Percentiles rank a stretch among this genome's conserved stretches.
Evolutionary conservation across 2,888 invertebrate genomes (phyloP).

Genomic region (Drosophila merina): DNA sequence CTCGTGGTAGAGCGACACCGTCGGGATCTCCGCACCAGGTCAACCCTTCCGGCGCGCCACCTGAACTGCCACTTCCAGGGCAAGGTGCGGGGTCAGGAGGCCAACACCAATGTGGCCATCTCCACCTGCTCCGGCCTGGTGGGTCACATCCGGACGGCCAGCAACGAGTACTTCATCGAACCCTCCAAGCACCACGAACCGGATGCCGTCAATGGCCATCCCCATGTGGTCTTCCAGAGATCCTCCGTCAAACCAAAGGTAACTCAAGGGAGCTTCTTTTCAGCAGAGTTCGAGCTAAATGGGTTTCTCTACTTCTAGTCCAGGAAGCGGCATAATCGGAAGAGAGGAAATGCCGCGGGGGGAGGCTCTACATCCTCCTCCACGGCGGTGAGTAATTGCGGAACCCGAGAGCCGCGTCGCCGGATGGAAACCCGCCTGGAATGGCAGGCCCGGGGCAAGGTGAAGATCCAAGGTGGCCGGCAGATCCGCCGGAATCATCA

Average conservation of each 20-base stretch:
- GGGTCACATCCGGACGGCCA: slow-evolving; percentile 88
- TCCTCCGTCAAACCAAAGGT: slow-evolving; percentile 86
- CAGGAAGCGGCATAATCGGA: slow-evolving; percentile 52
- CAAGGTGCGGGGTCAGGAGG: slow-evolving; percentile 88
- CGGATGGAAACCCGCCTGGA: slow-evolving; percentile 86
- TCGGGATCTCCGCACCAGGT: slow-evolving; percentile 85
- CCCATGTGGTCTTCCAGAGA: slow-evolving; percentile 89
- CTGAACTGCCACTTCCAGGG: slow-evolving; percentile 92
- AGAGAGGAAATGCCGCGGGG: slow-evolving; percentile 59
- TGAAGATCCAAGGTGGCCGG: slow-evolving; percentile 84
- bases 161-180: slow-evolving; percentile 90
- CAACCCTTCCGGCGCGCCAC: slow-evolving; percentile 63
- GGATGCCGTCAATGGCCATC: slow-evolving; percentile 84
- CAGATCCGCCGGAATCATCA: slow-evolving; percentile 81
- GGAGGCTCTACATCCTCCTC: slow-evolving; percentile 52
- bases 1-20: slow-evolving; percentile 89
- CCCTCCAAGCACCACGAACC: slow-evolving; percentile 86
- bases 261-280: slow-evolving; percentile 6
- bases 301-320: slow-evolving; percentile 19
- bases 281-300: no score
- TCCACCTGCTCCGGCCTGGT: slow-evolving; percentile 93
- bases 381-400: slow-evolving; percentile 84
- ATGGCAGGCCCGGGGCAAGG: slow-evolving; percentile 86
- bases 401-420: slow-evolving; percentile 85
- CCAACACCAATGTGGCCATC: slow-evolving; percentile 89